phyloP scores from a whole-genome alignment of 2,797 vertebrate genomes.

The Odontamblyopus rebecca region DNA sequence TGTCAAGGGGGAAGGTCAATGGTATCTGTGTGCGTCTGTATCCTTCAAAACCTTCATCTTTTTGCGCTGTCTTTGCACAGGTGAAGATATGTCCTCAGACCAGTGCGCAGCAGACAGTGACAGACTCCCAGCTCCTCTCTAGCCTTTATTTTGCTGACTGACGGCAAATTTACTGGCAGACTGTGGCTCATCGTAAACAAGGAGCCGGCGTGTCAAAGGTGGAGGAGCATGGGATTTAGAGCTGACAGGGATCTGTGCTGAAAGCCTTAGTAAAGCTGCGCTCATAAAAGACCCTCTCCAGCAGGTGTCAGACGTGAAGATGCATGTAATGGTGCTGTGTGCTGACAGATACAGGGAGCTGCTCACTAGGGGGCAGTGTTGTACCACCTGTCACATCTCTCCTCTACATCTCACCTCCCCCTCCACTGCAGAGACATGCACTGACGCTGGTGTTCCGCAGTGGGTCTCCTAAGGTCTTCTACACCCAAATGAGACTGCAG shows the following conservation, averaged over 20 bases:
- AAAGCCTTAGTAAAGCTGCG: slow-evolving; percentile 41
- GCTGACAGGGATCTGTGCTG: slow-evolving; percentile 45
- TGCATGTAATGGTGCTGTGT: slow-evolving; percentile 30
- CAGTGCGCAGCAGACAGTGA: slow-evolving; percentile 13
- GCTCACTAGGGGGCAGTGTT: slow-evolving; percentile 80
- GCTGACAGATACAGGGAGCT: slow-evolving; percentile 33
- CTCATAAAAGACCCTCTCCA: slow-evolving; percentile 43
- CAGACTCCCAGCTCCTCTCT: slow-evolving; percentile 26
- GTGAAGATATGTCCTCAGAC: slow-evolving; percentile 22
- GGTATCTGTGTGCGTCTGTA: slow-evolving; percentile 31
- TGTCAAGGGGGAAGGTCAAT: slow-evolving; percentile 67
- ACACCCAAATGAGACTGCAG: slow-evolving; percentile 2
- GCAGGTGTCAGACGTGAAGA: slow-evolving; percentile 45
- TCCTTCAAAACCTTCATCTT: slow-evolving; percentile 24
- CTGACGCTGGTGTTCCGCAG: slow-evolving; percentile 31
- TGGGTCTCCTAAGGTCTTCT: slow-evolving; percentile 21
- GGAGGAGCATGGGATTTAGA: slow-evolving; percentile 42
- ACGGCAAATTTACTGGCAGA: slow-evolving; percentile 47
- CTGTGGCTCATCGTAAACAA: slow-evolving; percentile 37
- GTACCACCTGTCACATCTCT: slow-evolving; percentile 51
- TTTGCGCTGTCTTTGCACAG: slow-evolving; percentile 15
- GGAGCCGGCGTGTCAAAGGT: slow-evolving; percentile 47
- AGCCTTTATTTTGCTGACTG: slow-evolving; percentile 61
- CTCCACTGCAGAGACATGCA: slow-evolving; percentile 41
- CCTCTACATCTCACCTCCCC: slow-evolving; percentile 17